Conservation (phyloP, 2,797 vertebrate species). For the Tenualosa ilisha region DNA sequence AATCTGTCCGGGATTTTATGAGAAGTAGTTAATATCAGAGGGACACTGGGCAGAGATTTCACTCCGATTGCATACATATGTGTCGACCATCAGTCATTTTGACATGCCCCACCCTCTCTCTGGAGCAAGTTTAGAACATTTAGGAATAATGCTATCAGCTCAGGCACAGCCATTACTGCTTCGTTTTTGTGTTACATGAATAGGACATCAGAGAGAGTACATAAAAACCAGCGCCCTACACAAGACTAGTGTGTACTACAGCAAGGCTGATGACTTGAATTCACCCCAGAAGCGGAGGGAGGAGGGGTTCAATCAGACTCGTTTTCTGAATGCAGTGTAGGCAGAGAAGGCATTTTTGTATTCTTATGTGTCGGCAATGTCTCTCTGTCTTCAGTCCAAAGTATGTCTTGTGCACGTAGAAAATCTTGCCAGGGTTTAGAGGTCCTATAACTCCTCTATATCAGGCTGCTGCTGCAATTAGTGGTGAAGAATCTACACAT, state of each 20-base stretch:
- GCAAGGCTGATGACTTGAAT: background rate
- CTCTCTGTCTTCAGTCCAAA: background rate
- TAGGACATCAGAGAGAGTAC: background rate
- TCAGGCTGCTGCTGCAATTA: background rate
- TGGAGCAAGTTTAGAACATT: background rate
- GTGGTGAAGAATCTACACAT: background rate
- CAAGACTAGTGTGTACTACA: background rate
- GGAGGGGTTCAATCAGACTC: background rate
- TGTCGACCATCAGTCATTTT: conserved; percentile 18
- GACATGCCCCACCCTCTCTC: background rate
- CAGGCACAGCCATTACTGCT: background rate
- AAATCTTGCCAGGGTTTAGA: background rate
- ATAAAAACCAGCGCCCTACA: background rate
- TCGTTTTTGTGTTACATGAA: background rate
- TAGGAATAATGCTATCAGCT: background rate
- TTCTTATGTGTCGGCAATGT: background rate
- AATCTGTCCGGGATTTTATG: conserved; percentile 28
- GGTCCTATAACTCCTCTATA: background rate
- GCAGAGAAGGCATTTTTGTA: background rate
- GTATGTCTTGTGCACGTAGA: background rate
- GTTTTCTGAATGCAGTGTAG: background rate
- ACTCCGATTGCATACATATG: conserved; percentile 13
- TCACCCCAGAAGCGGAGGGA: background rate
- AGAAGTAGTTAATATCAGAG: conserved; percentile 43
- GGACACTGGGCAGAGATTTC: conserved; percentile 20